phyloP scores from a whole-genome alignment of 1,140 invertebrate species.

The Brachionus rubens region DNA sequence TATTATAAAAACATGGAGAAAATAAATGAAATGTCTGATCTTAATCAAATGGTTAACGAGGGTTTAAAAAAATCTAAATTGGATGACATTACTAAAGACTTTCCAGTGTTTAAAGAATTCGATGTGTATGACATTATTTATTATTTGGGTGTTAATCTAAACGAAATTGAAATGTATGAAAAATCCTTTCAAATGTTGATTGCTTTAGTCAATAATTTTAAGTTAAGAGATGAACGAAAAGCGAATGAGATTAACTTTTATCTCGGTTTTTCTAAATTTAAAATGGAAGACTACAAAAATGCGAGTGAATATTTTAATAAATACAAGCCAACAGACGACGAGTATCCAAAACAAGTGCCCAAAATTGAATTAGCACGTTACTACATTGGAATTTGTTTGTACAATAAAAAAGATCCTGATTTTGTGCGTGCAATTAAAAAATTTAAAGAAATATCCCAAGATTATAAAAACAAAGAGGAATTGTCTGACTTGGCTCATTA shows the following conservation, averaged over 20 bases:
- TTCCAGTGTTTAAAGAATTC: slow-evolving; percentile 21
- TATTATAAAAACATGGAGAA: background rate
- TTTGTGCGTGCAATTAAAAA: slow-evolving; percentile 21
- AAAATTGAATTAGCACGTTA: slow-evolving; percentile 14
- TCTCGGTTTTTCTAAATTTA: slow-evolving; percentile 21
- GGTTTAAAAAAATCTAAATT: background rate
- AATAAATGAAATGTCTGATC: background rate
- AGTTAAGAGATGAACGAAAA: slow-evolving; percentile 10
- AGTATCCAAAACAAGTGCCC: background rate
- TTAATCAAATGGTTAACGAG: slow-evolving; percentile 1
- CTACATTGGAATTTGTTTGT: slow-evolving; percentile 30
- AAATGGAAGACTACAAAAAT: slow-evolving; percentile 35
- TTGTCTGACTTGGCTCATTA: slow-evolving; percentile 17
- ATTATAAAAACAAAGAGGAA: slow-evolving; percentile 16
- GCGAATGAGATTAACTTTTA: slow-evolving; percentile 26
- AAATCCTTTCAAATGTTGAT: slow-evolving; percentile 20
- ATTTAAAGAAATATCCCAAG: slow-evolving; percentile 33
- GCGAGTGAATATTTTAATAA: slow-evolving; percentile 35
- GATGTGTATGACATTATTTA: slow-evolving; percentile 27
- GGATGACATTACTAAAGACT: background rate
- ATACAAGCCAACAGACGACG: slow-evolving; percentile 24
- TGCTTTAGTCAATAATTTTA: slow-evolving; percentile 17
- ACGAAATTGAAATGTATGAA: slow-evolving; percentile 26
- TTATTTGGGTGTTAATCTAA: slow-evolving; percentile 20
- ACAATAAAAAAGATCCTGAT: slow-evolving; percentile 29